Conservation (phyloP, 2,797 vertebrate species). For the Microctenopoma lineatum region DNA sequence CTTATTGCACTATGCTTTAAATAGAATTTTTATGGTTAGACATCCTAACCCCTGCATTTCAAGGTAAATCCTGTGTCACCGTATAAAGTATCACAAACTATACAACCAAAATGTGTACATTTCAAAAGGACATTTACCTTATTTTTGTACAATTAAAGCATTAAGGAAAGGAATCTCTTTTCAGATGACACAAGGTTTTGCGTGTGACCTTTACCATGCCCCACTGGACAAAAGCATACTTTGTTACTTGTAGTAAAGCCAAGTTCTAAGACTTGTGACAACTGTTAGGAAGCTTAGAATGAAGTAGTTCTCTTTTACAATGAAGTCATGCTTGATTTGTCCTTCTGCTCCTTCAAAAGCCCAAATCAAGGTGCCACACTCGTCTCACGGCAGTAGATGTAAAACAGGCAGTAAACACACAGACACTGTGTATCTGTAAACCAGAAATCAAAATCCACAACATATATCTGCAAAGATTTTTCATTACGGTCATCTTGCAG, state of each 20-base stretch:
- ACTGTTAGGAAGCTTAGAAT: not conserved
- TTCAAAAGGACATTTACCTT: not conserved
- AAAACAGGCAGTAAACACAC: not conserved
- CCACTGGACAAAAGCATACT: not conserved
- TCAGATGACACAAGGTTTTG: not conserved
- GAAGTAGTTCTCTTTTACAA: too few relatives aligned
- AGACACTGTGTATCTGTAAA: not conserved
- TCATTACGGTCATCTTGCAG: not conserved
- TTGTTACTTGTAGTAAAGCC: not conserved
- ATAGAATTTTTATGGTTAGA: not conserved
- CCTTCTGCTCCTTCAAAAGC: not conserved
- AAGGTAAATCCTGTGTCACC: not conserved
- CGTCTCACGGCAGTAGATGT: not conserved
- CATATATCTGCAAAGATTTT: not conserved
- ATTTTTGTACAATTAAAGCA: slow-evolving; percentile 20
- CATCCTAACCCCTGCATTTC: slow-evolving; percentile 1
- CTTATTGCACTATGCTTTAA: slow-evolving; percentile 38
- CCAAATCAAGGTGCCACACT: not conserved
- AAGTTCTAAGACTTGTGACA: not conserved
- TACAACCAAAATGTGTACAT: not conserved
- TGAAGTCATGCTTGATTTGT: slow-evolving; percentile 6
- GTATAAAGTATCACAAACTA: slow-evolving; percentile 31
- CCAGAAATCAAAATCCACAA: not conserved
- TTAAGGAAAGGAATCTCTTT: not conserved
- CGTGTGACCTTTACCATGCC: not conserved